Conservation (phyloP, 1,140 invertebrate genomes). For the Antheraea mylitta region DNA sequence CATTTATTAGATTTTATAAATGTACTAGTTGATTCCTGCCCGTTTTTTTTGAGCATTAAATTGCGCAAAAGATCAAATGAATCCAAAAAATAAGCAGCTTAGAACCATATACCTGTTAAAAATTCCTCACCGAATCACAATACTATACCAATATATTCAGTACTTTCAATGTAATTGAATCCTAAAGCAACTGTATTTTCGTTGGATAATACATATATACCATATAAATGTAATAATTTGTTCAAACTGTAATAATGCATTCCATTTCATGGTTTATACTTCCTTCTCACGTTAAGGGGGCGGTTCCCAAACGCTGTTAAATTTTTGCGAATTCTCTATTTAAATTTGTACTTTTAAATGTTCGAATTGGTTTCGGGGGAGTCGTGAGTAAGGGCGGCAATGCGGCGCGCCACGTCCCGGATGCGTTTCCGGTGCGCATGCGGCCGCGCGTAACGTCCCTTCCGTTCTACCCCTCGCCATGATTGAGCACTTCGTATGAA, state of each 20-base stretch:
- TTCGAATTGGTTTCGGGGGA: slow-evolving; percentile 6
- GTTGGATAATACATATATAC: too few relatives aligned
- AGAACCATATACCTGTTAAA: too few relatives aligned
- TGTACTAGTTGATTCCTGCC: too few relatives aligned
- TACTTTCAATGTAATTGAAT: too few relatives aligned
- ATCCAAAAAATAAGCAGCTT: too few relatives aligned
- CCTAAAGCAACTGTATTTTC: too few relatives aligned
- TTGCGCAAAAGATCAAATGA: too few relatives aligned
- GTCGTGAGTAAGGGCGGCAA: slow-evolving; percentile 34
- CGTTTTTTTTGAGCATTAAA: too few relatives aligned
- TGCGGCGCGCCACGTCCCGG: slow-evolving; percentile 67
- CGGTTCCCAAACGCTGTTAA: background rate
- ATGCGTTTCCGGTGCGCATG: slow-evolving; percentile 68
- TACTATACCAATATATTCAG: too few relatives aligned
- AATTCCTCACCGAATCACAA: too few relatives aligned
- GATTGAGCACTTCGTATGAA: slow-evolving; percentile 46
- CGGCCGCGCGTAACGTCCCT: slow-evolving; percentile 67
- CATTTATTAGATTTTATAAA: background rate
- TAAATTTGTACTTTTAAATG: background rate
- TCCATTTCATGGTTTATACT: too few relatives aligned
- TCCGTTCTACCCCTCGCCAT: slow-evolving; percentile 60
- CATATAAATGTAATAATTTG: background rate
- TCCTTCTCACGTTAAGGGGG: background rate
- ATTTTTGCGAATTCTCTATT: background rate
- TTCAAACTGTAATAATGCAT: background rate